Base-by-base conservation (phyloP, 2,797 vertebrate species). In the Buceros bicornis region DNA sequence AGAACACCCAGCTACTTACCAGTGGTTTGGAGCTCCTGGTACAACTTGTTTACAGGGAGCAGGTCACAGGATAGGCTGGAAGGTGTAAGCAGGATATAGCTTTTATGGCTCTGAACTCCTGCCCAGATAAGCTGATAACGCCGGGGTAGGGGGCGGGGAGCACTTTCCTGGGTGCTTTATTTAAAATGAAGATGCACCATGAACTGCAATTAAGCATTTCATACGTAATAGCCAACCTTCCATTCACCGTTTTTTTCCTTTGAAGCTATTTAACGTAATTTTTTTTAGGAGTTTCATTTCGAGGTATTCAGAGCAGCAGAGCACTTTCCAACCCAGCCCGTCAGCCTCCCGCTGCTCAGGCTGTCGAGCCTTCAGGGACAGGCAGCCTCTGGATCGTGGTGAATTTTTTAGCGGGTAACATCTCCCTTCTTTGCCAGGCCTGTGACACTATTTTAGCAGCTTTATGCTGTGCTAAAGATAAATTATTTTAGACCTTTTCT, bases 51-150 rank as follows among this genome's bases (percentile, higher is more conserved):
- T 95, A 91, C 93, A 93, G 62, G 74, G 93, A 51, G 15, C 73
- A 53, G 95, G 94, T 94, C 93, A 93, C 31, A 83, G 91, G 91
- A 94, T 70, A 91, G 95, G 91, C 95, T 90, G 91, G 78, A 94
- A 93, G 92, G 95, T 93, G 89, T 86, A 96, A 95, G 95, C 93
- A 96, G 94, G 93, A 96, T 93, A 93, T 5, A 90, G 89, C 72
- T 94, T 95, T 96, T 95, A 95, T 93, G 80, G 94, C 95, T 94
- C 94, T 96, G 96, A 96, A 96, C 95, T 97, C 87, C 95, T 96
- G 94, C 95, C 96, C 94, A 93, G 95, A 94, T 96, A 95, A 96
- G 95, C 94, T 73, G 96, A 95, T 97, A 95, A 96, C 17, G 9
- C 45, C 28, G 0, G 29, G 3, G 56, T 69, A 10, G 70, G 90